These are phyloP conservation scores for Cinara cedri DNA, from an alignment of 2,888 invertebrate species.

Conservation along the genomic window DNA sequence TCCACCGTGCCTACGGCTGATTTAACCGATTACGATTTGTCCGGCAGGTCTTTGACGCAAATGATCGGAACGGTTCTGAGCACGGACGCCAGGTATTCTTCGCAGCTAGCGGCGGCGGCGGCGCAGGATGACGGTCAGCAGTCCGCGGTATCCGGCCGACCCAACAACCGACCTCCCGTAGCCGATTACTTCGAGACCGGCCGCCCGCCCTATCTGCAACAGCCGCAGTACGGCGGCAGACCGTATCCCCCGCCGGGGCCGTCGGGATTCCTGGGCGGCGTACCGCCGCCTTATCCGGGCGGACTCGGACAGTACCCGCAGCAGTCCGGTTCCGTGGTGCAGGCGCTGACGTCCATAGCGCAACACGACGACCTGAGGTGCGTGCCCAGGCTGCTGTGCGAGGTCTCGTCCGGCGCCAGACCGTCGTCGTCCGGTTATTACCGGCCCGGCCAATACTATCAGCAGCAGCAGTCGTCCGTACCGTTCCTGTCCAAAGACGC, in stretches of 20 bases:
- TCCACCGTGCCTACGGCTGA: no score
- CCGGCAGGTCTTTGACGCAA: slow-evolving; percentile 20
- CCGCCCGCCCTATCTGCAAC: slow-evolving; percentile 3
- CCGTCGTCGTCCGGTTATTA: slow-evolving; percentile 62
- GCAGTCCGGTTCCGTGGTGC: slow-evolving; percentile 62
- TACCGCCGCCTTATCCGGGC: slow-evolving; percentile 38
- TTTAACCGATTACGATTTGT: not conserved
- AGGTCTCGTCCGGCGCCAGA: slow-evolving; percentile 71
- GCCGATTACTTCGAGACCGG: slow-evolving; percentile 21
- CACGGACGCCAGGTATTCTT: slow-evolving; percentile 30
- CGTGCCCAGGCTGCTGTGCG: slow-evolving; percentile 79
- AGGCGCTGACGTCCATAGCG: slow-evolving; percentile 69
- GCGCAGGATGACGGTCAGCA: not conserved
- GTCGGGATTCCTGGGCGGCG: slow-evolving; percentile 29
- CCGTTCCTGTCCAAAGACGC: slow-evolving; percentile 63
- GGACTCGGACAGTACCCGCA: slow-evolving; percentile 39
- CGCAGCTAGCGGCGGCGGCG: no score
- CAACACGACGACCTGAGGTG: slow-evolving; percentile 79
- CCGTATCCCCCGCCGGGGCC: not conserved
- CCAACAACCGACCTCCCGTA: slow-evolving; percentile 32
- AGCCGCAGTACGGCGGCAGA: not conserved
- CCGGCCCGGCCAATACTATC: slow-evolving; percentile 65
- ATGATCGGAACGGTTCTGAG: slow-evolving; percentile 30
- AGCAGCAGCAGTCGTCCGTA: slow-evolving; percentile 61
- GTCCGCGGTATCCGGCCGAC: slow-evolving; percentile 3